These are phyloP conservation scores for Catharus ustulatus DNA, from an alignment of 2,797 vertebrate genomes.

Conservation along the genomic window DNA sequence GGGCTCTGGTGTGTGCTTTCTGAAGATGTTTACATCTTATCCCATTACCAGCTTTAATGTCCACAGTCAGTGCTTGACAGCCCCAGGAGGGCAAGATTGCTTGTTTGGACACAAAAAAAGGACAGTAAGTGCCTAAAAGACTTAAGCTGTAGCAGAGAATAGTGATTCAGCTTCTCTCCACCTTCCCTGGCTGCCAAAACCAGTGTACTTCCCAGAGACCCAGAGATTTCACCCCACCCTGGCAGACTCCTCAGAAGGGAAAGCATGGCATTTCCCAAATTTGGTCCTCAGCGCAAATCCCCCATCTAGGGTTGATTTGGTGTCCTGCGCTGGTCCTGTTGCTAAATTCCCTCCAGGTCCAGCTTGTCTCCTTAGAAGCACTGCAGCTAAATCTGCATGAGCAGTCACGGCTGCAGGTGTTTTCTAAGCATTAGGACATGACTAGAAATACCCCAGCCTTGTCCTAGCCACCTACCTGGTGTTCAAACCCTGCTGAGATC, in stretches of 20 bases:
- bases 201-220: neutral
- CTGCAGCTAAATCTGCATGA: neutral
- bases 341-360: neutral
- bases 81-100: neutral
- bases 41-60: constrained; percentile 38
- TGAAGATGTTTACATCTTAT: constrained; percentile 21
- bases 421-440: neutral
- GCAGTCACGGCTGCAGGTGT: neutral
- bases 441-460: constrained; percentile 30
- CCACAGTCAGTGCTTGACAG: neutral
- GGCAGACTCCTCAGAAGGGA: neutral
- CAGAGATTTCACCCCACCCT: neutral
- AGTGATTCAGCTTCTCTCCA: neutral
- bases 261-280: neutral
- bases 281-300: neutral
- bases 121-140: neutral
- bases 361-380: neutral
- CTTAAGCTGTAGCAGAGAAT: neutral
- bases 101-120: neutral
- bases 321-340: neutral
- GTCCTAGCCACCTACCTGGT: neutral
- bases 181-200: neutral
- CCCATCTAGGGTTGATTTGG: neutral
- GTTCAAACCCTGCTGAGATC: constrained; percentile 25
- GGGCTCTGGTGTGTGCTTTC: neutral